Percentiles rank a stretch among this genome's conserved stretches.
These are phyloP conservation scores for Polia nebulosa DNA, from an alignment of 2,888 invertebrate genomes.

Conservation along the genomic window DNA sequence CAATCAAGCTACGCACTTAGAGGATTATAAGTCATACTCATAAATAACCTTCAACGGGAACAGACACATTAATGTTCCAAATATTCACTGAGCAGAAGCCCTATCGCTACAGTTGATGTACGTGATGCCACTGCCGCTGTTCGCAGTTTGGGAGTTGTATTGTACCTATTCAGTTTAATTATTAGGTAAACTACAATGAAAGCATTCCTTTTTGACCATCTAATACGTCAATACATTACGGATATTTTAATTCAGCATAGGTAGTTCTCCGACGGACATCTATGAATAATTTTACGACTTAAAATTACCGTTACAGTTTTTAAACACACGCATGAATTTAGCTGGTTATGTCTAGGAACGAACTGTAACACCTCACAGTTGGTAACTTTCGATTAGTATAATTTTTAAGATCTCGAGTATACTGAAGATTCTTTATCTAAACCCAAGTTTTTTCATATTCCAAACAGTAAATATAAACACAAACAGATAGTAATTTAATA, in stretches of 20 bases:
- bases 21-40: no score
- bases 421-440: background rate
- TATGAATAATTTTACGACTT: conserved; percentile 34
- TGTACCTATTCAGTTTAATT: background rate
- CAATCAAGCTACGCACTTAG: background rate
- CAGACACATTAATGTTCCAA: background rate
- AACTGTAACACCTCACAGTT: background rate
- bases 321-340: conserved; percentile 37
- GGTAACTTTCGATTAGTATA: conserved; percentile 1
- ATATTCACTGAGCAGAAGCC: background rate
- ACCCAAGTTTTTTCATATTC: background rate
- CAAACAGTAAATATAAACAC: conserved; percentile 2
- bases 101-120: background rate
- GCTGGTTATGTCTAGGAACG: conserved; percentile 14
- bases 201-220: conserved; percentile 2
- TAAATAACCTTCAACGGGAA: background rate
- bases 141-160: background rate
- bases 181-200: background rate
- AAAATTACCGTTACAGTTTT: conserved; percentile 54
- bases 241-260: conserved; percentile 20
- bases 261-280: conserved; percentile 23
- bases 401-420: conserved; percentile 2
- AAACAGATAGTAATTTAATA: conserved; percentile 3
- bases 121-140: background rate
- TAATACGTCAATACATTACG: conserved; percentile 1